A percentile compares a stretch with the other conserved stretches of the same genome.
Conservation (phyloP, 2,797 vertebrate species). For the Arctocebus calabarensis region DNA sequence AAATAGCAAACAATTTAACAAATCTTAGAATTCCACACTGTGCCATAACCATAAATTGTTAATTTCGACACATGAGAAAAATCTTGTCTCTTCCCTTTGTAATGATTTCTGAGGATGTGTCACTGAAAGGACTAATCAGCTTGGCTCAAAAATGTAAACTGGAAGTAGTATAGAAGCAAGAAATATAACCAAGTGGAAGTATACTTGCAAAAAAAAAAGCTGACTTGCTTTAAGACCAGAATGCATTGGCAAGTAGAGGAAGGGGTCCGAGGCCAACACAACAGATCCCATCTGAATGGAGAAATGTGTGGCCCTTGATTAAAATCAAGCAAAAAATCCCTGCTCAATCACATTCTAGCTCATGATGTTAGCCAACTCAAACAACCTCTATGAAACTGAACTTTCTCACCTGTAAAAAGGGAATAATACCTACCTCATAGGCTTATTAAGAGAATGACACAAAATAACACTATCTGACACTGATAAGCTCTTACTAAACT, state of each 20-base stretch:
- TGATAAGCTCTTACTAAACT: neutral
- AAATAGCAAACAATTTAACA: neutral
- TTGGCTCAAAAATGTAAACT: conserved; percentile 17
- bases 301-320: neutral
- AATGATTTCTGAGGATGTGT: neutral
- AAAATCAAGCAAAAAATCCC: neutral
- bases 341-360: neutral
- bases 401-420: neutral
- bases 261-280: neutral
- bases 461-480: neutral
- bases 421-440: neutral
- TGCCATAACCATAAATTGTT: neutral
- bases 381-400: neutral
- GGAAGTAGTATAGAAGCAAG: neutral
- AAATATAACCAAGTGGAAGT: neutral
- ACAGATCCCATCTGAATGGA: neutral
- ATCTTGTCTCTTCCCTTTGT: neutral
- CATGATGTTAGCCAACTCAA: neutral
- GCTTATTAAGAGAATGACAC: neutral
- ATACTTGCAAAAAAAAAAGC: neutral
- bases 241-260: neutral
- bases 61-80: neutral
- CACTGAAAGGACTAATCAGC: neutral
- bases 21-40: neutral
- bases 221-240: neutral